These are phyloP conservation scores for Camelus bactrianus DNA, from an alignment of 2,113 vertebrate genomes.

Conservation along the genomic window DNA sequence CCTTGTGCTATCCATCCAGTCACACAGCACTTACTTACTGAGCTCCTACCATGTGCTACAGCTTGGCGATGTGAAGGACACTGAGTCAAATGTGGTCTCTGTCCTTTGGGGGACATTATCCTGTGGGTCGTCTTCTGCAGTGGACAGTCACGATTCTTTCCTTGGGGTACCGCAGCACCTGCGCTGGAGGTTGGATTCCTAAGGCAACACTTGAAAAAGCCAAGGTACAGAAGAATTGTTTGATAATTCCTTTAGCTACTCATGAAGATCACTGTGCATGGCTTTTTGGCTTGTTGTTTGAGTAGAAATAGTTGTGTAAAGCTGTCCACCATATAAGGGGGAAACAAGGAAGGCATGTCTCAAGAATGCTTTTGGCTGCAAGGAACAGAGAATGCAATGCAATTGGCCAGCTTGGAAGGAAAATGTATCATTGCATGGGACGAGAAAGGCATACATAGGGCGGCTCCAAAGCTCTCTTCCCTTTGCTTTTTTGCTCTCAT, in stretches of 20 bases:
- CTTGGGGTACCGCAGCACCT: neutral
- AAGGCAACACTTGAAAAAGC: neutral
- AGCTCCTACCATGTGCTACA: neutral
- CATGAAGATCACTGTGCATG: neutral
- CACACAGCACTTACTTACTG: neutral
- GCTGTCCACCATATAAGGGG: rapidly evolving
- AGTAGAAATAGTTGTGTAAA: neutral
- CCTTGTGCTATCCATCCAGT: neutral
- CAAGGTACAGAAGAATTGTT: neutral
- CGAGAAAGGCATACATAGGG: rapidly evolving
- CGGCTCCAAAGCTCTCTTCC: neutral
- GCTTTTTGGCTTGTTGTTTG: neutral
- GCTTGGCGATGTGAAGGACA: neutral
- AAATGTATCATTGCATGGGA: rapidly evolving
- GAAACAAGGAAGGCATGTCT: rapidly evolving
- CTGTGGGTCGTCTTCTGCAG: neutral
- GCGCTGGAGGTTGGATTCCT: neutral
- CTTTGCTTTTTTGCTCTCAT: no score
- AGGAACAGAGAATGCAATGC: rapidly evolving
- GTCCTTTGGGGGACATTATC: neutral
- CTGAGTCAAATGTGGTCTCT: neutral
- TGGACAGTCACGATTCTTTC: neutral
- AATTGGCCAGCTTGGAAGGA: neutral
- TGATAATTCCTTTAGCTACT: no score
- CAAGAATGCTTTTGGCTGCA: neutral